A percentile compares a stretch with the other conserved stretches of the same genome.
Evolutionary conservation across 2,113 vertebrate species (phyloP).

Genomic region (Rhabdornis inornatus): DNA sequence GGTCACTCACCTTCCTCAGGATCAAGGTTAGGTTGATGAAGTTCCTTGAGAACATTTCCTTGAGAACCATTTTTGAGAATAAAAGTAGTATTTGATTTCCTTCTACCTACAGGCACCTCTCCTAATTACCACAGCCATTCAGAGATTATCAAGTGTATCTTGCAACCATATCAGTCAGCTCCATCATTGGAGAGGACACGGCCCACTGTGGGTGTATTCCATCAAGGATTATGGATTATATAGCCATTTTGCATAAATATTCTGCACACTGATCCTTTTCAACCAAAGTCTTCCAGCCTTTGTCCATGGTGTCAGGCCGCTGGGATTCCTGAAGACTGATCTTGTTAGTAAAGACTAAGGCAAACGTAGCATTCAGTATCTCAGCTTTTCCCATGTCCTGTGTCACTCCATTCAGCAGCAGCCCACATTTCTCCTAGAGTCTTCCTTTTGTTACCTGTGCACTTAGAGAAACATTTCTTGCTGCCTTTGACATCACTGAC

Average conservation of each 20-base stretch:
- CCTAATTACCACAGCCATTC: background rate
- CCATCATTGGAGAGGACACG: background rate
- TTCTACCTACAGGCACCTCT: background rate
- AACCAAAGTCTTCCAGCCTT: background rate
- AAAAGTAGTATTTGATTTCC: background rate
- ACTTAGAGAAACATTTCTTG: background rate
- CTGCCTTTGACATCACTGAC: fast-evolving
- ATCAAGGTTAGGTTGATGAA: background rate
- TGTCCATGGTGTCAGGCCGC: background rate
- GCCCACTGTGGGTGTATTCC: background rate
- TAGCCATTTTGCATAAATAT: background rate
- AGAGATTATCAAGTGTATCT: background rate
- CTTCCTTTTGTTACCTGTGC: background rate
- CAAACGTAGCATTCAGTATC: background rate
- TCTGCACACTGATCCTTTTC: background rate
- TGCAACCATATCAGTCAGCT: background rate
- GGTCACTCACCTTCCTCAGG: background rate
- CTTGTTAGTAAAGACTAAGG: background rate
- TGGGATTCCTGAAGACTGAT: background rate
- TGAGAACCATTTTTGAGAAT: background rate
- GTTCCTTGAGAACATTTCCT: background rate
- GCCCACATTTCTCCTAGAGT: background rate
- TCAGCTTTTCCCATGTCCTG: background rate
- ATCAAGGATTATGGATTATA: background rate
- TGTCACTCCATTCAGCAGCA: background rate